A percentile compares a stretch with the other conserved stretches of the same genome.
Conservation (phyloP, 2,888 invertebrate species). For the Scaptomyza polygonia region DNA sequence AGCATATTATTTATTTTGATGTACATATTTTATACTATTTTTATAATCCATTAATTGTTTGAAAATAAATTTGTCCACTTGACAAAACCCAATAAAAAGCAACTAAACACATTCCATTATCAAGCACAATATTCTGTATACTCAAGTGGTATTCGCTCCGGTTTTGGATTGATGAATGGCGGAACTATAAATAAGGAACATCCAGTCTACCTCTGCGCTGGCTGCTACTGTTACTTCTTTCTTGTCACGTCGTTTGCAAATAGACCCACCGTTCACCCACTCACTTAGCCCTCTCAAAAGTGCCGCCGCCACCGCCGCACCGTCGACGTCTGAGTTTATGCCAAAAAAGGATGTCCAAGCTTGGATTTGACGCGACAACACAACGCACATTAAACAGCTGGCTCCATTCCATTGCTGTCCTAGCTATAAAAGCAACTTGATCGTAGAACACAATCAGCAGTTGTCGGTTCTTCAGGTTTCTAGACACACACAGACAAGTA, state of each 20-base stretch:
- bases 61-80: too few relatives aligned
- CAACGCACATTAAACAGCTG: conserved; percentile 69
- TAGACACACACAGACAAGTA: conserved; percentile 38
- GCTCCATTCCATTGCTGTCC: conserved; percentile 40
- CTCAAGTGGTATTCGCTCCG: conserved; percentile 34
- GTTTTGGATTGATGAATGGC: conserved; percentile 76
- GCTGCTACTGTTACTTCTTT: conserved; percentile 57
- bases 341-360: conserved; percentile 73
- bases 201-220: conserved; percentile 52
- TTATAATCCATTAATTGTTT: too few relatives aligned
- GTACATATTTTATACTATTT: too few relatives aligned
- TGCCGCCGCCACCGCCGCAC: conserved; percentile 25
- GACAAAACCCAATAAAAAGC: background rate
- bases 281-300: conserved; percentile 30
- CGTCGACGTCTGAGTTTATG: conserved; percentile 64
- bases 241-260: conserved; percentile 73
- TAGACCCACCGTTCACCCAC: conserved; percentile 63
- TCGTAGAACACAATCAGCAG: conserved; percentile 49
- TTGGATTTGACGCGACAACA: conserved; percentile 54
- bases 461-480: conserved; percentile 49
- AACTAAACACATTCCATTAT: conserved; percentile 14
- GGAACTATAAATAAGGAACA: conserved; percentile 69
- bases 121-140: too few relatives aligned
- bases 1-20: too few relatives aligned
- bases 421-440: conserved; percentile 64